A percentile compares a stretch with the other conserved stretches of the same genome.
Conservation (phyloP, 2,797 vertebrate species). For the Eleutherodactylus coqui region DNA sequence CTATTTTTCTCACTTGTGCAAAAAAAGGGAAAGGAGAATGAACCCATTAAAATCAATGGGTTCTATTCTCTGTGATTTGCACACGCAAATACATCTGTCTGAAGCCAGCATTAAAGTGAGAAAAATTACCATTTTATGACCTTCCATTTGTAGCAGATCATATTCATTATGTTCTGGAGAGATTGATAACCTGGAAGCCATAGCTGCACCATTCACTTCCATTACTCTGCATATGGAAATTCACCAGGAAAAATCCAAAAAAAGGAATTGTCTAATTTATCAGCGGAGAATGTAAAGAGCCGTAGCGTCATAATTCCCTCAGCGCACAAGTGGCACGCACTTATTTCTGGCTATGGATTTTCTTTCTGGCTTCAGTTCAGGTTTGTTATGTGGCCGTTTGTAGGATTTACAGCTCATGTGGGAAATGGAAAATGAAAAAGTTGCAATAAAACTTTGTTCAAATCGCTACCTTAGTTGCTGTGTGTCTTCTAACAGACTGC, state of each 20-base stretch:
- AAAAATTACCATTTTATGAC: too few species aligned
- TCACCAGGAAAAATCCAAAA: neutral
- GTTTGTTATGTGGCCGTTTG: neutral
- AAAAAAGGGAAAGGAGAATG: too few species aligned
- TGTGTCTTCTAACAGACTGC: neutral
- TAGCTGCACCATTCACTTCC: too few species aligned
- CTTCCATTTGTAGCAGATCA: too few species aligned
- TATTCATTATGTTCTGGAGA: too few species aligned
- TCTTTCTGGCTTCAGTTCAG: neutral
- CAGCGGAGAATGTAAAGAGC: neutral
- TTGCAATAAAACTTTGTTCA: neutral
- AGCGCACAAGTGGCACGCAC: neutral
- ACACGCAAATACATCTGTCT: too few species aligned
- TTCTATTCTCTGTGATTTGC: too few species aligned
- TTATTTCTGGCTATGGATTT: neutral
- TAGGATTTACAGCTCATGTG: neutral
- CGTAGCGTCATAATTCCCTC: neutral
- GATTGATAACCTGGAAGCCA: too few species aligned
- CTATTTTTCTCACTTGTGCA: too few species aligned
- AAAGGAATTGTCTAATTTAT: neutral
- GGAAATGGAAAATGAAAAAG: neutral
- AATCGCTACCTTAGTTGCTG: neutral
- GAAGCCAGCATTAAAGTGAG: too few species aligned
- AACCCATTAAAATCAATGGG: too few species aligned
- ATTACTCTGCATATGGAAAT: too few species aligned